A percentile compares a stretch with the other conserved stretches of the same genome.
phyloP scores from a whole-genome alignment of 2,113 vertebrate genomes.

The Aphyosemion australe region DNA sequence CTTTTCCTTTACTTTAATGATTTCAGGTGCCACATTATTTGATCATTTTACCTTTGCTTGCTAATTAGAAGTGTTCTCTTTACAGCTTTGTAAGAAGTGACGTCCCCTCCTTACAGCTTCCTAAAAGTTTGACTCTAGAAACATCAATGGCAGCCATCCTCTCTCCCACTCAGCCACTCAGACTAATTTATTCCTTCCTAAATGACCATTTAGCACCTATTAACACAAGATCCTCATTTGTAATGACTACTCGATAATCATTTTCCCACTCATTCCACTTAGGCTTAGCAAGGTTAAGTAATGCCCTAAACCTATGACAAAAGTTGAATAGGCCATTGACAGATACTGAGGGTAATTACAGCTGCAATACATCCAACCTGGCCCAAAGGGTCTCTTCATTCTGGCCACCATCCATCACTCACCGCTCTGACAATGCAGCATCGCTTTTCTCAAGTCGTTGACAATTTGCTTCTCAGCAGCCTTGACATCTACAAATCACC shows the following conservation, averaged over 20 bases:
- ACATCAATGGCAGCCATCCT: slow-evolving; percentile 52
- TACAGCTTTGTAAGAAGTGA: slow-evolving; percentile 13
- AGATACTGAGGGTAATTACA: slow-evolving; percentile 61
- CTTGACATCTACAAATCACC: neutral
- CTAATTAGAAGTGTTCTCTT: slow-evolving; percentile 36
- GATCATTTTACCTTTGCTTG: slow-evolving; percentile 28
- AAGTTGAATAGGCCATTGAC: slow-evolving; percentile 62
- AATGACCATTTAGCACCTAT: slow-evolving; percentile 77
- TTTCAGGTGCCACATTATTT: slow-evolving; percentile 25
- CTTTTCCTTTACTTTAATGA: slow-evolving; percentile 2
- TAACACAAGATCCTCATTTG: slow-evolving; percentile 69
- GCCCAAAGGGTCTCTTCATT: slow-evolving; percentile 44
- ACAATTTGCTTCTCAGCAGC: neutral
- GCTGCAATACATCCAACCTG: slow-evolving; percentile 53
- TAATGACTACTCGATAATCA: slow-evolving; percentile 72
- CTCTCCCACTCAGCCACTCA: slow-evolving; percentile 64
- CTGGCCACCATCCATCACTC: slow-evolving; percentile 29
- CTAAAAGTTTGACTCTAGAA: slow-evolving; percentile 40
- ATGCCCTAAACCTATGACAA: slow-evolving; percentile 62
- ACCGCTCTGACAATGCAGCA: slow-evolving; percentile 12
- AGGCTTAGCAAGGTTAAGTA: slow-evolving; percentile 75
- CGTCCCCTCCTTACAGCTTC: slow-evolving; percentile 23
- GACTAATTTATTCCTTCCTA: slow-evolving; percentile 67
- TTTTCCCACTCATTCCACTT: slow-evolving; percentile 64
- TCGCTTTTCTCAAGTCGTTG: slow-evolving; percentile 8